phyloP scores from a whole-genome alignment of 1,140 invertebrate genomes.

The Heliconius nattereri region DNA sequence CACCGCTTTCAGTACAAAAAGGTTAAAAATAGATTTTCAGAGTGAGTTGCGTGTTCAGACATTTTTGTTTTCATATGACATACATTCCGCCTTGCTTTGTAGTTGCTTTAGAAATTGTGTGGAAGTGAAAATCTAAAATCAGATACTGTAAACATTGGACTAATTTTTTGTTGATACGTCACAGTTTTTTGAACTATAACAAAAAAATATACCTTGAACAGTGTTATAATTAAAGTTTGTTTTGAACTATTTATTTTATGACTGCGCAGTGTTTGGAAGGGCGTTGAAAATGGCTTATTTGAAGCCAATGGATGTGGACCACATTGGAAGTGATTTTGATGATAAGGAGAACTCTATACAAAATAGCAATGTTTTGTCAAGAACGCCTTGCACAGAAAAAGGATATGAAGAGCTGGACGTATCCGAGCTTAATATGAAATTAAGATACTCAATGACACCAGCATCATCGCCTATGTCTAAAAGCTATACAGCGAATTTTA shows the following conservation, averaged over 20 bases:
- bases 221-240: slow-evolving; percentile 21
- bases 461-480: slow-evolving; percentile 70
- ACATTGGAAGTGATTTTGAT: slow-evolving; percentile 65
- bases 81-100: slow-evolving; percentile 58
- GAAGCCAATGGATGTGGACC: slow-evolving; percentile 72
- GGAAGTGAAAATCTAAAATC: slow-evolving; percentile 67
- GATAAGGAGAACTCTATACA: slow-evolving; percentile 71
- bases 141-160: slow-evolving; percentile 68
- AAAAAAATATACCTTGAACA: slow-evolving; percentile 24
- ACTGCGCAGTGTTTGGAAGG: slow-evolving; percentile 11
- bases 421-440: slow-evolving; percentile 73
- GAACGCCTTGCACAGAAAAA: slow-evolving; percentile 62
- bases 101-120: slow-evolving; percentile 65
- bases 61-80: slow-evolving; percentile 79
- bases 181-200: slow-evolving; percentile 38
- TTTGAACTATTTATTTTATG: slow-evolving; percentile 18
- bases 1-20: slow-evolving; percentile 65
- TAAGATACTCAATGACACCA: slow-evolving; percentile 70
- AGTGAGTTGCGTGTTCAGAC: slow-evolving; percentile 74
- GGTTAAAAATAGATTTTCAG: slow-evolving; percentile 77
- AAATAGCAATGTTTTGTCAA: slow-evolving; percentile 63
- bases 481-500: slow-evolving; percentile 59
- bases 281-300: slow-evolving; percentile 62
- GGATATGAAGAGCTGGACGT: slow-evolving; percentile 73
- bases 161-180: slow-evolving; percentile 58